A percentile compares a stretch with the other conserved stretches of the same genome.
phyloP scores from a whole-genome alignment of 2,888 invertebrate genomes.

The Calameuta idolon region DNA sequence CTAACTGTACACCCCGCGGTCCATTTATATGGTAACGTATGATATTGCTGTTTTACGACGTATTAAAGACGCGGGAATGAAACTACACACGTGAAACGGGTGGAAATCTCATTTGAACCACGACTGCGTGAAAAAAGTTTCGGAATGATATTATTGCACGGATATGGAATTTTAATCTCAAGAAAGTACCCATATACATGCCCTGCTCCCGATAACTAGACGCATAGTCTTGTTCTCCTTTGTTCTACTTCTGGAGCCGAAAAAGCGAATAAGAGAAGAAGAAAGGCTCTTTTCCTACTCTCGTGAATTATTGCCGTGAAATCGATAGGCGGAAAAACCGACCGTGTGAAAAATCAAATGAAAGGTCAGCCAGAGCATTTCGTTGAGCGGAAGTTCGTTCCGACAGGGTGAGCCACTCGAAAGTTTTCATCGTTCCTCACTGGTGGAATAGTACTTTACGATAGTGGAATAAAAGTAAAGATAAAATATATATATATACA shows the following conservation, averaged over 20 bases:
- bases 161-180: too few species aligned
- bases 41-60: too few species aligned
- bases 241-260: not conserved
- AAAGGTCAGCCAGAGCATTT: not conserved
- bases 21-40: too few species aligned
- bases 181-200: not conserved
- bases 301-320: not conserved
- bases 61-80: too few species aligned
- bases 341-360: not conserved
- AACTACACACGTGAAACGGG: too few species aligned
- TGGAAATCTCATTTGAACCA: too few species aligned
- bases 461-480: not conserved
- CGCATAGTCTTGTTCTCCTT: not conserved
- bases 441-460: not conserved
- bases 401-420: not conserved
- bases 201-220: not conserved
- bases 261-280: not conserved
- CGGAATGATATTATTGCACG: too few species aligned
- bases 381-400: not conserved
- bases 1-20: too few species aligned
- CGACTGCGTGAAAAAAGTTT: too few species aligned
- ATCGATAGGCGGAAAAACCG: not conserved
- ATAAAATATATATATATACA: not conserved
- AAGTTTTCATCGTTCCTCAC: not conserved
- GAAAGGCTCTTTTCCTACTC: not conserved